These are phyloP conservation scores for Bimastos eiseni DNA, from an alignment of 2,888 invertebrate species.

Conservation along the genomic window DNA sequence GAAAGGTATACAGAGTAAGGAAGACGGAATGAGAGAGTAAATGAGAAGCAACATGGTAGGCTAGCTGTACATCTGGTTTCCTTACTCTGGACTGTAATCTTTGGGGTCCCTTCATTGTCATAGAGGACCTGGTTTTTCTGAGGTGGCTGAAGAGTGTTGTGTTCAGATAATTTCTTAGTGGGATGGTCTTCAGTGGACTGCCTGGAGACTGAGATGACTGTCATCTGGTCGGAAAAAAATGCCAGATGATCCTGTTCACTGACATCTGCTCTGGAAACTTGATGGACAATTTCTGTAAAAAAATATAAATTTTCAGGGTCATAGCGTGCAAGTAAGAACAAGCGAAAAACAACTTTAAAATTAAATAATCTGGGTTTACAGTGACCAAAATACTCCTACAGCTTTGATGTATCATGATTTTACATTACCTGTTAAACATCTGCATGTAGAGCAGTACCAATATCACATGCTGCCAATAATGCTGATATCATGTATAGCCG, in stretches of 20 bases:
- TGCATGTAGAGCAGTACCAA: too few relatives aligned
- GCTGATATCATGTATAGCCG: too few relatives aligned
- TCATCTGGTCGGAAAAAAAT: background rate
- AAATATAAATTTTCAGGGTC: background rate
- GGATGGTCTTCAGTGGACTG: background rate
- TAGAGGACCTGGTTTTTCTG: constrained; percentile 2
- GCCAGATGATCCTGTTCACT: background rate
- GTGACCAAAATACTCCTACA: background rate
- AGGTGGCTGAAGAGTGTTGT: background rate
- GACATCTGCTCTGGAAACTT: background rate
- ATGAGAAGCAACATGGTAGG: too few relatives aligned
- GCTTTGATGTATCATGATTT: too few relatives aligned
- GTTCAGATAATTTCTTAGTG: background rate
- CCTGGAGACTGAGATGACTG: background rate
- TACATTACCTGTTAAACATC: too few relatives aligned
- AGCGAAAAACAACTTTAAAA: background rate
- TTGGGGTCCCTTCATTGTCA: background rate
- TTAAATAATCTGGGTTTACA: background rate
- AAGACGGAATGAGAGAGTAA: too few relatives aligned
- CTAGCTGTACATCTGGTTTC: too few relatives aligned
- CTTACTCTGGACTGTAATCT: background rate
- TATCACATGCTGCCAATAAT: too few relatives aligned
- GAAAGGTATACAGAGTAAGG: too few relatives aligned
- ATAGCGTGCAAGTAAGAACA: background rate
- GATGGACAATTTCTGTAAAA: background rate